Evolutionary conservation across 2,797 vertebrate genomes (phyloP).

Genomic region (Gorsachius magnificus): DNA sequence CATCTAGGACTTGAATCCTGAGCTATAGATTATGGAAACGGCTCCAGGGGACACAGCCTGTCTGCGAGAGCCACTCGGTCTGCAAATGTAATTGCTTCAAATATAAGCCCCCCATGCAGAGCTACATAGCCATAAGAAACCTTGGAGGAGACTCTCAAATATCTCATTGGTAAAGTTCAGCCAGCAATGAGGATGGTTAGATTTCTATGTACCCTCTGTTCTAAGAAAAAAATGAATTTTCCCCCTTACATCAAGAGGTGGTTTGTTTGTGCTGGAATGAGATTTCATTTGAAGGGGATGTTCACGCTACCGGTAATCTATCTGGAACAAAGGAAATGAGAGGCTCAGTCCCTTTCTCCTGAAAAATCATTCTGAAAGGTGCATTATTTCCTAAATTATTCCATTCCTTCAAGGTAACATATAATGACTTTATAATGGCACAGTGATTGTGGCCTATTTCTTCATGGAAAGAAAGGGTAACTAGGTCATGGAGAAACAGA

Average conservation of each 20-base stretch:
- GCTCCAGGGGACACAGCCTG: not conserved
- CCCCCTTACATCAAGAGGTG: not conserved
- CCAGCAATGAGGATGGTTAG: not conserved
- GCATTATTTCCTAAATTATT: not conserved
- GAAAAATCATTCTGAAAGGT: not conserved
- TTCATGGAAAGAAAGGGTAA: not conserved
- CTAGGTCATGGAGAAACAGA: not conserved
- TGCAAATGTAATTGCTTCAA: not conserved
- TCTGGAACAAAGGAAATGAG: not conserved
- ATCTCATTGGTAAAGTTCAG: not conserved
- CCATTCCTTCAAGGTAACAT: not conserved
- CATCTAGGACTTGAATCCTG: not conserved
- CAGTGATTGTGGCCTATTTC: not conserved
- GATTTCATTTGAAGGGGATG: not conserved
- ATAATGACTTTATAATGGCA: not conserved
- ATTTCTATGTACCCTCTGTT: not conserved
- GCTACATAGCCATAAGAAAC: not conserved
- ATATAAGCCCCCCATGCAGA: not conserved
- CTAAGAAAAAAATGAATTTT: not conserved
- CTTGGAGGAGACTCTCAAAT: not conserved
- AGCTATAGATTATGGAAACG: not conserved
- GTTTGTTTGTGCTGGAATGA: not conserved
- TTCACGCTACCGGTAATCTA: not conserved
- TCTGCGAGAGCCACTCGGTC: not conserved
- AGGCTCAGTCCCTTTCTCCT: not conserved